Base-by-base conservation (phyloP, 2,888 invertebrate species). In the Spodoptera exigua region DNA sequence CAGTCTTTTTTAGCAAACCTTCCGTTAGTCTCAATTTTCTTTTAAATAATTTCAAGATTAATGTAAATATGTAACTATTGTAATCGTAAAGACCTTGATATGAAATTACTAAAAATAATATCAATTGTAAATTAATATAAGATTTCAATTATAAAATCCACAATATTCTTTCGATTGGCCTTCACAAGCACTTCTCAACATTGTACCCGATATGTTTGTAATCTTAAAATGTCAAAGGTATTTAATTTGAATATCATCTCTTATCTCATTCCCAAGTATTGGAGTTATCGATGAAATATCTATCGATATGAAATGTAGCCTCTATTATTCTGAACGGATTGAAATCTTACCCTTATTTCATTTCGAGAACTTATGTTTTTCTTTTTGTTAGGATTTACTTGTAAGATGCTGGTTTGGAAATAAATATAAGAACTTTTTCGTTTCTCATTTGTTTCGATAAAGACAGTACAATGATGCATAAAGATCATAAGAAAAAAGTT, bases 201-300 rank as follows among this genome's bases (percentile, higher is more conserved):
- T 83, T 86, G 89, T 90, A 89, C 87, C 86, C 85, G 77, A 84
- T 89, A 89, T 91, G 91, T 90, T 92, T 88, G 89, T 93, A 92
- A 94, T 94, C 93, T 94, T 82, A 80, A 90, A 91, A 92, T 91
- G 93, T 93, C 93, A 92, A 92, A 90, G 92, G 90, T 91, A 93
- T 93, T 94, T 92, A 93, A 93, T 93, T 94, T 93, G 92, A 92
- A 93, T 93, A 93, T 92, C 93, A 89, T 85, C 76, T 85, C 85
- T 92, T 93, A 94, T 94, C 93, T 90, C 76, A 83, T 71, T 87
- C 84, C 83, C 86, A 88, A 89, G 89, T 87, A 88, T 89, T 88
- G 86, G 85, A 87, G 86, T 90, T 92, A 92, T 92, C 91, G 89
- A 88, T 89, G 84, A 89, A 89, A 85, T 89, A 88, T 89, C 88